phyloP scores from a whole-genome alignment of 2,797 vertebrate species.

The Echiichthys vipera region DNA sequence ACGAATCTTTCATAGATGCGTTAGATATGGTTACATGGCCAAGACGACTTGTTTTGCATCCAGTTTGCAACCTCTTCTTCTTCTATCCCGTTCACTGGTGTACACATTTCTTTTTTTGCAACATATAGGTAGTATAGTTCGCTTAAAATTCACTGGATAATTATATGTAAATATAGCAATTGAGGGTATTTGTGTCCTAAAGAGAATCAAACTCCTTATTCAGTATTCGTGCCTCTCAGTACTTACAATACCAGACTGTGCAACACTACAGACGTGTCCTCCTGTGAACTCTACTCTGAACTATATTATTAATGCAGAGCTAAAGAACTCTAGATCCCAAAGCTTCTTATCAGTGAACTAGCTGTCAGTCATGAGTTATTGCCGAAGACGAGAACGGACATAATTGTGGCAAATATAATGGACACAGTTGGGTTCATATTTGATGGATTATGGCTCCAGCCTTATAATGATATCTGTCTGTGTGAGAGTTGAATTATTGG shows the following conservation, averaged over 20 bases:
- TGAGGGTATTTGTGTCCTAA: not conserved
- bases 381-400: slow-evolving; percentile 12
- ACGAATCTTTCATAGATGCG: no score
- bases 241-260: not conserved
- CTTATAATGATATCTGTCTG: not conserved
- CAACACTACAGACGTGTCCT: slow-evolving; percentile 15
- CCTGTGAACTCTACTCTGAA: slow-evolving; percentile 19
- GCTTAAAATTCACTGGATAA: no score
- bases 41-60: no score
- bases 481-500: not conserved
- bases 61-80: no score
- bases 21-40: no score
- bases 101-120: no score
- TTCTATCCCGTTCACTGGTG: no score
- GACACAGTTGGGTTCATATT: slow-evolving; percentile 25
- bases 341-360: slow-evolving; percentile 38
- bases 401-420: slow-evolving; percentile 30
- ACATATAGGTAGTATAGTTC: no score
- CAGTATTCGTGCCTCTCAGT: not conserved
- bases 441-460: slow-evolving; percentile 31
- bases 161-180: no score
- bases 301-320: slow-evolving; percentile 17
- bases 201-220: not conserved
- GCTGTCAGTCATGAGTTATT: slow-evolving; percentile 44
- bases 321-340: slow-evolving; percentile 28